These are phyloP conservation scores for Platyrinchus mystaceus DNA, from an alignment of 2,797 vertebrate species.

Conservation along the genomic window DNA sequence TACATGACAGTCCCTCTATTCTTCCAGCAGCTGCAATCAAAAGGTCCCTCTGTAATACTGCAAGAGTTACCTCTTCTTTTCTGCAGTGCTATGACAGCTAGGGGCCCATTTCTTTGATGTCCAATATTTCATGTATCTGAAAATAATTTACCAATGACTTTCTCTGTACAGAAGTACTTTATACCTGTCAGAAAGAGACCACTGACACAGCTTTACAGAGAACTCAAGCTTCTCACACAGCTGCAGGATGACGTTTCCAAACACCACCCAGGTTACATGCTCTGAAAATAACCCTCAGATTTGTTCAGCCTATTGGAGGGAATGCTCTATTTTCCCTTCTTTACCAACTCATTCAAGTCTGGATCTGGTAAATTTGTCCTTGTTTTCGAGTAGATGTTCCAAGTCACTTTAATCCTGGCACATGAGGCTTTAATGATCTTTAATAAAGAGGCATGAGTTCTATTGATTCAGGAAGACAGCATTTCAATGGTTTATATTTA, in stretches of 20 bases:
- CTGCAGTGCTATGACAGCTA: neutral
- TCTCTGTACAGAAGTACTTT: neutral
- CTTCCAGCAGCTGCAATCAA: neutral
- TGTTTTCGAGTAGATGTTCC: neutral
- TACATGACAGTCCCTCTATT: neutral
- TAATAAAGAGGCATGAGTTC: neutral
- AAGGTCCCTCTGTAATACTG: neutral
- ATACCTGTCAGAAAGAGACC: neutral
- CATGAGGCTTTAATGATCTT: neutral
- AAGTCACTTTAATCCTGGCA: neutral
- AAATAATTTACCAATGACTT: neutral
- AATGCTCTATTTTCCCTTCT: neutral
- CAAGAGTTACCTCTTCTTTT: neutral
- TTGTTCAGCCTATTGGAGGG: neutral
- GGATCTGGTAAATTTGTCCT: neutral
- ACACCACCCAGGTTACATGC: neutral
- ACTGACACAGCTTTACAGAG: neutral
- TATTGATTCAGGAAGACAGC: neutral
- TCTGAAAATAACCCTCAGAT: neutral
- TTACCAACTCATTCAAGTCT: neutral
- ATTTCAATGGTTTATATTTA: neutral
- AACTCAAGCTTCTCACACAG: neutral
- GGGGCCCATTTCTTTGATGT: neutral
- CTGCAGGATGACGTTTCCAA: neutral
- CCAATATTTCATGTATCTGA: neutral